These are phyloP conservation scores for Nicator chloris DNA, from an alignment of 2,113 vertebrate genomes.

Conservation along the genomic window DNA sequence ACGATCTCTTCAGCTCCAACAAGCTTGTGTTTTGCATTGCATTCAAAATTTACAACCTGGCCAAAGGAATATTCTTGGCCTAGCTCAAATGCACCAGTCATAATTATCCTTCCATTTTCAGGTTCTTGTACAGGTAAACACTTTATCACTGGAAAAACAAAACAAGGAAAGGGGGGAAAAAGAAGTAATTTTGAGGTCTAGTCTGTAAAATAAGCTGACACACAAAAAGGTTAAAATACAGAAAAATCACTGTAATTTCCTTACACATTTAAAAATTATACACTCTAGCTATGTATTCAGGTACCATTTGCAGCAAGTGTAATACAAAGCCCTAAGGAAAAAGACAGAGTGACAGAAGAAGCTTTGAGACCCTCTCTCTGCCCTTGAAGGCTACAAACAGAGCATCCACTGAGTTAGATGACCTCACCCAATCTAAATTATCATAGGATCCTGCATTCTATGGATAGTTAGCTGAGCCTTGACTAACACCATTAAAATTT, in stretches of 20 bases:
- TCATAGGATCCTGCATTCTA: not conserved
- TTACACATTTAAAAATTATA: not conserved
- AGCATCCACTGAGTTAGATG: not conserved
- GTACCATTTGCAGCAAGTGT: not conserved
- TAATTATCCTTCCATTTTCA: slow-evolving; percentile 46
- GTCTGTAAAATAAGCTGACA: not conserved
- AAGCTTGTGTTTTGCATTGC: slow-evolving; percentile 45
- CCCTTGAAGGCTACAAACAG: not conserved
- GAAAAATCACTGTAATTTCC: not conserved
- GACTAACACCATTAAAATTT: not conserved
- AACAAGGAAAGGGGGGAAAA: not conserved
- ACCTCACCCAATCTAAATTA: not conserved
- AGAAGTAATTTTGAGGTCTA: not conserved
- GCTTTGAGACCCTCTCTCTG: not conserved
- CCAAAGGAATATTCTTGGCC: slow-evolving; percentile 67
- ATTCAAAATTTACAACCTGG: slow-evolving; percentile 76
- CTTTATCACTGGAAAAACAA: slow-evolving; percentile 64
- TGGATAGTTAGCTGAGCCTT: not conserved
- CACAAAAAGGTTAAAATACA: not conserved
- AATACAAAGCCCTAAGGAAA: not conserved
- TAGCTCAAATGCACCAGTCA: not conserved
- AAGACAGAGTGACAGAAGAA: not conserved
- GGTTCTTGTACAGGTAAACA: slow-evolving; percentile 62
- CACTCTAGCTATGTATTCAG: not conserved
- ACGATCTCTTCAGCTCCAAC: slow-evolving; percentile 64